Conservation (phyloP, 1,140 invertebrate genomes). For the Drosophila azteca region DNA sequence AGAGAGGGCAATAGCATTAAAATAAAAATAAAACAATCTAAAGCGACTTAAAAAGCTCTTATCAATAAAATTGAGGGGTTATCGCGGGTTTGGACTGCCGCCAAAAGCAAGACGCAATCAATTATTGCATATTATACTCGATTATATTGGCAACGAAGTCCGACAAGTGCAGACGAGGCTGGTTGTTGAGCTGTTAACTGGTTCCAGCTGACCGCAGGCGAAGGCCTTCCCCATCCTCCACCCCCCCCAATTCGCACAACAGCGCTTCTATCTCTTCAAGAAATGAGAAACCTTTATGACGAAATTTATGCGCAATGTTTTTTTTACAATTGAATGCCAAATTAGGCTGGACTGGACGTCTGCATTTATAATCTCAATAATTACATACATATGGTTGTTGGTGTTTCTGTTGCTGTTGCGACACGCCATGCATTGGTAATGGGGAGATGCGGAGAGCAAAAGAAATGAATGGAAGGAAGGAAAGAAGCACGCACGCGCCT, state of each 20-base stretch:
- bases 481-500: constrained; percentile 67
- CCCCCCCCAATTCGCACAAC: not conserved
- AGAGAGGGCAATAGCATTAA: constrained; percentile 1
- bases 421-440: constrained; percentile 74
- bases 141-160: constrained; percentile 53
- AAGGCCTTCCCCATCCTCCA: constrained; percentile 49
- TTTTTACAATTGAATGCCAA: constrained; percentile 76
- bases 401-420: constrained; percentile 37
- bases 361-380: constrained; percentile 60
- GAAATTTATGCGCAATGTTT: constrained; percentile 67
- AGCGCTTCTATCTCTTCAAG: not conserved
- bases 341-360: constrained; percentile 63
- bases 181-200: constrained; percentile 48
- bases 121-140: constrained; percentile 28
- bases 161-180: constrained; percentile 60
- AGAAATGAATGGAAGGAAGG: constrained; percentile 49
- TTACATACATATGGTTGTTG: constrained; percentile 40
- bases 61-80: constrained; percentile 29
- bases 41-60: constrained; percentile 18
- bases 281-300: constrained; percentile 66
- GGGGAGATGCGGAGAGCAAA: constrained; percentile 38
- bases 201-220: constrained; percentile 69
- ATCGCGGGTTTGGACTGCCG: constrained; percentile 42
- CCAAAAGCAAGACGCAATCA: constrained; percentile 47
- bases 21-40: constrained; percentile 13